These are phyloP conservation scores for Noctua fimbriata DNA, from an alignment of 2,888 invertebrate species.

Conservation along the genomic window DNA sequence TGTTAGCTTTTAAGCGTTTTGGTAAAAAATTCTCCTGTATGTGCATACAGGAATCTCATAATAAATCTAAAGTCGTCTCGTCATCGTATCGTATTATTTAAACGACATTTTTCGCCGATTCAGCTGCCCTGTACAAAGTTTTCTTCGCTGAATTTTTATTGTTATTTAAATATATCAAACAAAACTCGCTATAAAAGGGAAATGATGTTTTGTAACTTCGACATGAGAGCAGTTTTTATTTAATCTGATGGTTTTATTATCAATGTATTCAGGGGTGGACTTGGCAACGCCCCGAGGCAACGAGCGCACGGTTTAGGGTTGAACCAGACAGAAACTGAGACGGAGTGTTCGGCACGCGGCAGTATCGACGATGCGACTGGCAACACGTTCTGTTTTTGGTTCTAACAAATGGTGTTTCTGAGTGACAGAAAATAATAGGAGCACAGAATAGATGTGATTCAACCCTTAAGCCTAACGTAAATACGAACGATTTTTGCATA, in stretches of 20 bases:
- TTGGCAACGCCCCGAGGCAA: neutral
- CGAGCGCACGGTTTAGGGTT: neutral
- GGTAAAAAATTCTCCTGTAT: no score
- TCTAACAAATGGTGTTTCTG: no score
- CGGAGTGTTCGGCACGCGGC: neutral
- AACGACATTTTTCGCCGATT: slow-evolving; percentile 22
- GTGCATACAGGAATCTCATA: neutral
- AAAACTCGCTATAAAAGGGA: slow-evolving; percentile 71
- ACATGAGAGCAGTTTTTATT: slow-evolving; percentile 64
- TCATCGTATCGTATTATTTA: slow-evolving; percentile 19
- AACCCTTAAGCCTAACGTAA: no score
- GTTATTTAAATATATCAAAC: slow-evolving; percentile 73
- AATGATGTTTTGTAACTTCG: slow-evolving; percentile 69
- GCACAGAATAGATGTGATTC: no score
- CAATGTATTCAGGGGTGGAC: slow-evolving; percentile 53
- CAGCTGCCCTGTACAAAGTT: slow-evolving; percentile 52
- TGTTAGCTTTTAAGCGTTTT: no score
- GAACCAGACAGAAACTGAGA: neutral
- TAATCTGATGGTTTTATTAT: slow-evolving; percentile 65
- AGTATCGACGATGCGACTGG: no score
- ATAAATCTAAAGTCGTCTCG: slow-evolving; percentile 39
- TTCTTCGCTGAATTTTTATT: slow-evolving; percentile 69
- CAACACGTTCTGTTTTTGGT: no score
- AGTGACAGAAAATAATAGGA: no score
- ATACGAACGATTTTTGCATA: no score